These are phyloP conservation scores for Andrena flavipes DNA, from an alignment of 2,888 invertebrate species.

Conservation along the genomic window DNA sequence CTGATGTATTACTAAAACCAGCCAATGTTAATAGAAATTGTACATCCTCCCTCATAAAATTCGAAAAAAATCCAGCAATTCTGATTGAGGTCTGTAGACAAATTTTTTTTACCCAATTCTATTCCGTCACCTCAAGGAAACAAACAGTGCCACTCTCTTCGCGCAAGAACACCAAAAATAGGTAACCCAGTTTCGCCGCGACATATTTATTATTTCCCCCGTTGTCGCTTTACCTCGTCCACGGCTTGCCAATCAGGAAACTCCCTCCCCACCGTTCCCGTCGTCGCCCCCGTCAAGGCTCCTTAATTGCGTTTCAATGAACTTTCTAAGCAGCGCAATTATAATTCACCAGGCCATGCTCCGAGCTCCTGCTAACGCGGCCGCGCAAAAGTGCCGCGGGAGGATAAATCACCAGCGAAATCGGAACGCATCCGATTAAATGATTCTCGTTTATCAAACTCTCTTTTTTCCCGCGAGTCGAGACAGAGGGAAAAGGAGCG, in stretches of 20 bases:
- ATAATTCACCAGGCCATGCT: conserved; percentile 19
- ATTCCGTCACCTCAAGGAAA: too few relatives aligned
- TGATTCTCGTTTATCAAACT: conserved; percentile 32
- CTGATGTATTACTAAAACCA: too few relatives aligned
- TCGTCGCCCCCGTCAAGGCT: background rate
- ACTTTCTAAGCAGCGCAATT: conserved; percentile 36
- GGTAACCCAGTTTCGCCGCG: background rate
- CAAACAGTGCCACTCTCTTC: too few relatives aligned
- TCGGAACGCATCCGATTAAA: conserved; percentile 39
- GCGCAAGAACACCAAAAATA: background rate
- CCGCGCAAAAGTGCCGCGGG: background rate
- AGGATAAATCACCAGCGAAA: conserved; percentile 24
- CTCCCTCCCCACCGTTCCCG: conserved; percentile 8
- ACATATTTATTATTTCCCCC: background rate
- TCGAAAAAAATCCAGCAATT: too few relatives aligned
- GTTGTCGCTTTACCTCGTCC: background rate
- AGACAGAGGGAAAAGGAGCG: background rate
- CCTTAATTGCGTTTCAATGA: conserved; percentile 33
- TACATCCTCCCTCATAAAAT: too few relatives aligned
- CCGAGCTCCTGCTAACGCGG: background rate
- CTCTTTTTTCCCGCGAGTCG: background rate
- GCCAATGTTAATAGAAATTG: too few relatives aligned
- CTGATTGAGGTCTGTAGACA: too few relatives aligned
- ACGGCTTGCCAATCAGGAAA: background rate
- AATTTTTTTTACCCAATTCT: too few relatives aligned